Evolutionary conservation across 2,888 invertebrate genomes (phyloP).

Genomic region (Melanostoma scalare): DNA sequence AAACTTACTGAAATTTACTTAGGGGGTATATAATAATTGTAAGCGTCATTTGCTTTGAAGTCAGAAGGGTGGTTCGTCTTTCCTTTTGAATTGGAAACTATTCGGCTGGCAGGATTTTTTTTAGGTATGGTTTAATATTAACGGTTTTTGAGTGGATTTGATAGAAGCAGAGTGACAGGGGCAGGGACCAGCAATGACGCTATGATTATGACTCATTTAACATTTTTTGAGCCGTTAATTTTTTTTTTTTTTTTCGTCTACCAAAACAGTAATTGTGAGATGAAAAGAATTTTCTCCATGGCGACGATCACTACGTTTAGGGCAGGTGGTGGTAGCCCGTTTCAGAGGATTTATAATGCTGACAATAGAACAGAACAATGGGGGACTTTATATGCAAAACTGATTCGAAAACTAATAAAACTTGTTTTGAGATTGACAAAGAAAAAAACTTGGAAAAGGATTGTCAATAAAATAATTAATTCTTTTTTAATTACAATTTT

Average conservation of each 20-base stretch:
- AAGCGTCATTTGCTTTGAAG: slow-evolving; percentile 38
- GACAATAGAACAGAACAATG: too few relatives aligned
- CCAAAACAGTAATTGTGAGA: not conserved
- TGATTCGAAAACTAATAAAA: too few relatives aligned
- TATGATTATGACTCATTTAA: slow-evolving; percentile 54
- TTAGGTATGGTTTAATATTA: slow-evolving; percentile 20
- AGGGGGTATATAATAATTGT: slow-evolving; percentile 63
- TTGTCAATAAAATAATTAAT: too few relatives aligned
- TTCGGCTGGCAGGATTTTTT: slow-evolving; percentile 38
- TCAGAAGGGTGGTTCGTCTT: slow-evolving; percentile 39
- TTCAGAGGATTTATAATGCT: too few relatives aligned
- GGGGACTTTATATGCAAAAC: too few relatives aligned
- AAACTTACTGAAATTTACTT: slow-evolving; percentile 42
- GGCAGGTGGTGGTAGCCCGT: too few relatives aligned
- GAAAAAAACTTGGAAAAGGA: too few relatives aligned
- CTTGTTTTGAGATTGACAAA: too few relatives aligned
- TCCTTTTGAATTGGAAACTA: slow-evolving; percentile 3
- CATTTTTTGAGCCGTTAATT: slow-evolving; percentile 10
- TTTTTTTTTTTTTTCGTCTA: slow-evolving; percentile 9
- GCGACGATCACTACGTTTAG: too few relatives aligned
- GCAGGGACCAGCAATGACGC: slow-evolving; percentile 2
- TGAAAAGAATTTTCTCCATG: not conserved
- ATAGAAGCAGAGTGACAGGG: not conserved
- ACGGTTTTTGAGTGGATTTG: slow-evolving; percentile 16
- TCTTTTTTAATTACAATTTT: too few relatives aligned